Percentiles rank a stretch among this genome's conserved stretches.
Conservation (phyloP, 1,140 invertebrate species). For the Ectropis grisescens region DNA sequence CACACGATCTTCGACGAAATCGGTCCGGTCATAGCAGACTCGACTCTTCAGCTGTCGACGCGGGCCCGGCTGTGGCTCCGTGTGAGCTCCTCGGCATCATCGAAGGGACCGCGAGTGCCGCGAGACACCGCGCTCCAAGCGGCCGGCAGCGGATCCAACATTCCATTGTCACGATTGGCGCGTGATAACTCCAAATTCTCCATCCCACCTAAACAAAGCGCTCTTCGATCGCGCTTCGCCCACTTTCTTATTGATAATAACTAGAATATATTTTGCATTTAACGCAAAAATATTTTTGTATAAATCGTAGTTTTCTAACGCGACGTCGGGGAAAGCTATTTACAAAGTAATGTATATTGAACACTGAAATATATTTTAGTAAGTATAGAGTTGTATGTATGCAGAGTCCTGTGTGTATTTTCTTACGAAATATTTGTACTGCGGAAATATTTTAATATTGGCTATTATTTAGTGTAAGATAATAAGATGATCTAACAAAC, state of each 20-base stretch:
- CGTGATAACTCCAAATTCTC: constrained; percentile 44
- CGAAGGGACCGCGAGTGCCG: constrained; percentile 2
- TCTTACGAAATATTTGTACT: constrained; percentile 64
- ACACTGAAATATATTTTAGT: constrained; percentile 60
- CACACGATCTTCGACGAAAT: constrained; percentile 27
- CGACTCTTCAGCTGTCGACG: too few species aligned
- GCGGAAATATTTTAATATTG: constrained; percentile 64
- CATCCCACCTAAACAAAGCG: constrained; percentile 54
- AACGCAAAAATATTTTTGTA: constrained; percentile 58
- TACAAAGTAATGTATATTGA: constrained; percentile 62
- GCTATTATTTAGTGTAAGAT: constrained; percentile 59
- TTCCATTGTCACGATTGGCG: constrained; percentile 59
- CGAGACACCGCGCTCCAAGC: constrained; percentile 3
- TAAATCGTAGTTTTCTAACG: constrained; percentile 43
- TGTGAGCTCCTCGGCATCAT: neutral
- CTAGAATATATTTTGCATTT: constrained; percentile 36
- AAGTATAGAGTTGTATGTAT: constrained; percentile 58
- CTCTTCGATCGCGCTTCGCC: constrained; percentile 16
- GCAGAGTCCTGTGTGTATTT: constrained; percentile 64
- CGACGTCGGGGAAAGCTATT: constrained; percentile 53
- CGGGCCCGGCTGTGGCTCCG: too few species aligned
- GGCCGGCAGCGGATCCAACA: constrained; percentile 33
- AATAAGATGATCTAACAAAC: constrained; percentile 42
- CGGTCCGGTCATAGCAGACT: too few species aligned
- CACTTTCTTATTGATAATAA: constrained; percentile 25